phyloP scores from a whole-genome alignment of 2,888 invertebrate species.

The Andricus curvator region DNA sequence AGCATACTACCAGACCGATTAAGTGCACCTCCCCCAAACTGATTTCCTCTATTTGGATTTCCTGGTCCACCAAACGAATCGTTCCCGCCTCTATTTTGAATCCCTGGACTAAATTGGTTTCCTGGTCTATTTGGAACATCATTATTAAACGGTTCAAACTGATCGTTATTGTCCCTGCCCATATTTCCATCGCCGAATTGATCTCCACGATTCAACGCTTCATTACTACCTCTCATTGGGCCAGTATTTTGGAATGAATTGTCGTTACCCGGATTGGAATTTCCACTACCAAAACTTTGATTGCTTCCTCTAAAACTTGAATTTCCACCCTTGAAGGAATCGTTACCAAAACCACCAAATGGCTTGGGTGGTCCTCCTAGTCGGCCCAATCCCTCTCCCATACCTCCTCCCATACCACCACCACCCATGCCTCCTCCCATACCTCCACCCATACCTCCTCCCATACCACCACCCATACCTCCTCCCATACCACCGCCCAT shows the following conservation, averaged over 20 bases:
- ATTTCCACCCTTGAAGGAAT: constrained; percentile 65
- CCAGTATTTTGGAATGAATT: constrained; percentile 47
- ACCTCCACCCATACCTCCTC: constrained; percentile 23
- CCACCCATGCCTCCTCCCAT: constrained; percentile 46
- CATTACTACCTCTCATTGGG: constrained; percentile 25
- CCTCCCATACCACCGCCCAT: constrained; percentile 1
- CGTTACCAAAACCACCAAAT: constrained; percentile 54
- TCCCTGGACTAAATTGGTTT: constrained; percentile 51
- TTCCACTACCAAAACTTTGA: constrained; percentile 60
- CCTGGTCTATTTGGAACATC: constrained; percentile 11
- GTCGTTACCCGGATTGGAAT: constrained; percentile 58
- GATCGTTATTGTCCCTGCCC: constrained; percentile 22
- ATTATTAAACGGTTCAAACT: constrained; percentile 30
- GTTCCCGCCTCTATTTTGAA: constrained; percentile 42
- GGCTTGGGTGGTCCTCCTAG: constrained; percentile 17
- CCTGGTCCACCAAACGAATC: constrained; percentile 44
- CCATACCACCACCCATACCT: constrained; percentile 47
- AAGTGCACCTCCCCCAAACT: constrained; percentile 12
- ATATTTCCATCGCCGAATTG: constrained; percentile 53
- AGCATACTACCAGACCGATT: constrained; percentile 9
- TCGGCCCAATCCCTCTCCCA: constrained; percentile 46
- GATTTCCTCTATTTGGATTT: constrained; percentile 27
- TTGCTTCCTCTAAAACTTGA: constrained; percentile 64
- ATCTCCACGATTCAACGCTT: constrained; percentile 33
- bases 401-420: constrained; percentile 35